Percentiles rank a stretch among this genome's conserved stretches.
Conservation (phyloP, 2,888 invertebrate genomes). For the Drosophila mettleri region DNA sequence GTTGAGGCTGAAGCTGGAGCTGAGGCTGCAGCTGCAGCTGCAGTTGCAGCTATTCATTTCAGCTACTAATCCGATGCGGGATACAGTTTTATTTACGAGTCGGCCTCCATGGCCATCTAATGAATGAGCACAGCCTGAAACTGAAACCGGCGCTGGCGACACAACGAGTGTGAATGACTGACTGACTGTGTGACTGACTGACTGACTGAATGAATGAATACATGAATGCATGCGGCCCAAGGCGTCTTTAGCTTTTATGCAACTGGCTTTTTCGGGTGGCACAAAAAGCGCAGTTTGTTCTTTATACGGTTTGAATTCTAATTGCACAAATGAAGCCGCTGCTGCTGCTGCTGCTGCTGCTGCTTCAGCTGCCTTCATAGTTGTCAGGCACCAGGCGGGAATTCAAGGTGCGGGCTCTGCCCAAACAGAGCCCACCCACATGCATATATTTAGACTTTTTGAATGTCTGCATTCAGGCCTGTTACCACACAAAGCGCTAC, state of each 20-base stretch:
- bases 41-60: conserved; percentile 65
- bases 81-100: conserved; percentile 60
- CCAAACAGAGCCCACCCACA: neutral
- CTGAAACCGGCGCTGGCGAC: conserved; percentile 40
- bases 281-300: conserved; percentile 60
- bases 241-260: conserved; percentile 52
- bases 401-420: conserved; percentile 37
- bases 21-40: conserved; percentile 6
- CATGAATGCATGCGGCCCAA: conserved; percentile 27
- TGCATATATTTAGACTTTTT: neutral
- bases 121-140: conserved; percentile 60
- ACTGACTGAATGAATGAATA: conserved; percentile 20
- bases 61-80: conserved; percentile 70
- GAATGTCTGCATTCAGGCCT: conserved; percentile 35
- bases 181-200: conserved; percentile 22
- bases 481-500: conserved; percentile 46
- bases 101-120: conserved; percentile 55
- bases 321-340: conserved; percentile 57
- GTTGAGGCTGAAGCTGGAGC: conserved; percentile 1
- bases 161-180: conserved; percentile 53
- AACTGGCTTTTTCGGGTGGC: conserved; percentile 17
- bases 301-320: conserved; percentile 58
- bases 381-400: conserved; percentile 21
- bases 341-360: conserved; percentile 10
- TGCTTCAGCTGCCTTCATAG: conserved; percentile 1